phyloP scores from a whole-genome alignment of 2,113 vertebrate genomes.

The Tapirus terrestris region DNA sequence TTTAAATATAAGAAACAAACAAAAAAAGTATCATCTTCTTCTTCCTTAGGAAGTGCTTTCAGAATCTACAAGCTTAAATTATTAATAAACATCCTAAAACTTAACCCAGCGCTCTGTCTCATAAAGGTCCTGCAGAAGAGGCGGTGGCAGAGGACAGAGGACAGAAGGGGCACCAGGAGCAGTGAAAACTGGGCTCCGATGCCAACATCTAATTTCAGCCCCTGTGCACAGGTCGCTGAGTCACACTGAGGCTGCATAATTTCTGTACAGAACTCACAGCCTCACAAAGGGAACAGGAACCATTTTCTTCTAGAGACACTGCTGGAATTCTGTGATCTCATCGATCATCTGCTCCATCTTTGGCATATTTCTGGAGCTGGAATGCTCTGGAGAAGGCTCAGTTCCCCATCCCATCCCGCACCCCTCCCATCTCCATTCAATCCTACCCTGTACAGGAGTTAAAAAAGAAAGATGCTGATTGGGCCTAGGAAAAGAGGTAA shows the following conservation, averaged over 20 bases:
- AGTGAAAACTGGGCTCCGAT: not conserved
- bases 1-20: not conserved
- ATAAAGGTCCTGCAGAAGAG: too few relatives aligned
- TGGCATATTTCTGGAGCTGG: not conserved
- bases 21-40: not conserved
- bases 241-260: not conserved
- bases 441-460: not conserved
- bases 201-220: not conserved
- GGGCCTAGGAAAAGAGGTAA: not conserved
- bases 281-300: not conserved
- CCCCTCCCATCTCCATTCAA: not conserved
- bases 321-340: accelerated
- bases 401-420: accelerated
- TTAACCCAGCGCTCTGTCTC: accelerated
- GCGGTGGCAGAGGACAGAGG: not conserved
- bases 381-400: not conserved
- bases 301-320: not conserved
- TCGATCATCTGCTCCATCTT: accelerated
- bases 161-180: not conserved
- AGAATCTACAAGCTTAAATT: not conserved
- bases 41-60: not conserved
- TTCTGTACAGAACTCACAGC: not conserved
- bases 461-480: not conserved
- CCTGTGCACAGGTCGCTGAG: not conserved
- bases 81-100: too few relatives aligned